Percentiles rank a stretch among this genome's conserved stretches.
Evolutionary conservation across 2,888 invertebrate genomes (phyloP).

Genomic region (Amiota minor): DNA sequence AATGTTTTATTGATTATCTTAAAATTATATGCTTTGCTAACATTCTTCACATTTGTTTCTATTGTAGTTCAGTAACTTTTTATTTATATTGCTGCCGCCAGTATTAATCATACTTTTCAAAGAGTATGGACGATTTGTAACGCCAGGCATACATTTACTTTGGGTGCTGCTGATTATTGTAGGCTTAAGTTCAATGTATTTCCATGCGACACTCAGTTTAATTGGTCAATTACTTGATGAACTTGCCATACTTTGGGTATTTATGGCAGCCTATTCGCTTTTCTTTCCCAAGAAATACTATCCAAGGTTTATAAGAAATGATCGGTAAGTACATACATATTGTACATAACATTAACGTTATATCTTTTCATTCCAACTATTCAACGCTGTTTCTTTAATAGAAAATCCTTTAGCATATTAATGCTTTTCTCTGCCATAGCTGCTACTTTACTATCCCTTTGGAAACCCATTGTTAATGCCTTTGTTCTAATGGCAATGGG

Average conservation of each 20-base stretch:
- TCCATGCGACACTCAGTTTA: constrained; percentile 87
- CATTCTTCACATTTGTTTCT: constrained; percentile 38
- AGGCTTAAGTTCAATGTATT: constrained; percentile 87
- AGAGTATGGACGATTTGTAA: constrained; percentile 83
- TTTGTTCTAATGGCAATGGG: constrained; percentile 85
- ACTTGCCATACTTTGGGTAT: constrained; percentile 87
- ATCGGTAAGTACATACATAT: constrained; percentile 76
- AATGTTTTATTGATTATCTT: not conserved
- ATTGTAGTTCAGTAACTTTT: constrained; percentile 83
- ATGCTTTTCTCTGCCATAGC: constrained; percentile 77
- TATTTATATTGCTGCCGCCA: constrained; percentile 85
- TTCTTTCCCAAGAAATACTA: constrained; percentile 83
- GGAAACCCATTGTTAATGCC: constrained; percentile 87
- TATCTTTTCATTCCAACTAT: not conserved
- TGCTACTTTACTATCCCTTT: constrained; percentile 80
- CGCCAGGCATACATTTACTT: constrained; percentile 85
- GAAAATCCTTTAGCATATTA: constrained; percentile 78
- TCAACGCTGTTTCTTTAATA: constrained; percentile 56
- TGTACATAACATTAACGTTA: too few relatives aligned
- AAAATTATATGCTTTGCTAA: not conserved
- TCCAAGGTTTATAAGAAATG: constrained; percentile 79
- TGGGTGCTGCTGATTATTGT: constrained; percentile 87
- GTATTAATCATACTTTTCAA: constrained; percentile 84
- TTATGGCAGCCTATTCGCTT: constrained; percentile 84
- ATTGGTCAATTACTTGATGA: constrained; percentile 88